Conservation (phyloP, 2,113 vertebrate species). For the Accipiter cooperii region DNA sequence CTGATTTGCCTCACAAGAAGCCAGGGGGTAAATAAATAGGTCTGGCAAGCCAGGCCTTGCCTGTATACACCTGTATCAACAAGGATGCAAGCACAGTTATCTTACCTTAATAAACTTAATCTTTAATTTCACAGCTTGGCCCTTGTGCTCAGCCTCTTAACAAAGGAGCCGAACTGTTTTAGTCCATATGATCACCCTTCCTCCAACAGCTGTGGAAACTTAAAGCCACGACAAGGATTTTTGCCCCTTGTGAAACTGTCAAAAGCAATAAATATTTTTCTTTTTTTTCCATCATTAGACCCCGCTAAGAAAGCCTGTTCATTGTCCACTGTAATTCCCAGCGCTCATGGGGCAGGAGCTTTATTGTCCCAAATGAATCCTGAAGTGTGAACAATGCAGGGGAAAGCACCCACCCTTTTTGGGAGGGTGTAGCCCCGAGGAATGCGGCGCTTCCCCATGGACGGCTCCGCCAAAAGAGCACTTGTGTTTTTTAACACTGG, state of each 20-base stretch:
- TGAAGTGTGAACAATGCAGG: constrained; percentile 85
- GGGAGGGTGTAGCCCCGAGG: constrained; percentile 79
- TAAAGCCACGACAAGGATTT: constrained; percentile 79
- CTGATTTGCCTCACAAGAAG: background rate
- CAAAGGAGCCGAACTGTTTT: constrained; percentile 76
- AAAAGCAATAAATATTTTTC: constrained; percentile 91
- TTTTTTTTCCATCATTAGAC: constrained; percentile 88
- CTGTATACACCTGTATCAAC: constrained; percentile 75
- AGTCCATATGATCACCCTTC: constrained; percentile 72
- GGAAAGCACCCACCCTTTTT: constrained; percentile 72
- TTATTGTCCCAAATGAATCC: constrained; percentile 85
- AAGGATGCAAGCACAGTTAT: constrained; percentile 71
- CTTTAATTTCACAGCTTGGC: constrained; percentile 81
- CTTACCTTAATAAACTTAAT: constrained; percentile 84
- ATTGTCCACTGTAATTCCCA: constrained; percentile 90
- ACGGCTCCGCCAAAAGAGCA: constrained; percentile 85
- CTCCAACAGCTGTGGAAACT: constrained; percentile 80
- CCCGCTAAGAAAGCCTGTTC: constrained; percentile 79
- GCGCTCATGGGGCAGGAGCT: constrained; percentile 77
- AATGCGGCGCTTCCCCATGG: constrained; percentile 79
- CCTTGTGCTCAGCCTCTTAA: constrained; percentile 73
- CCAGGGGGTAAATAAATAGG: constrained; percentile 37
- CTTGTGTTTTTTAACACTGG: constrained; percentile 92
- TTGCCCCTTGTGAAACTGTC: constrained; percentile 85
- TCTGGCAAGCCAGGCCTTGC: constrained; percentile 3